phyloP scores from a whole-genome alignment of 2,888 invertebrate species.

The Lasiommata megera region DNA sequence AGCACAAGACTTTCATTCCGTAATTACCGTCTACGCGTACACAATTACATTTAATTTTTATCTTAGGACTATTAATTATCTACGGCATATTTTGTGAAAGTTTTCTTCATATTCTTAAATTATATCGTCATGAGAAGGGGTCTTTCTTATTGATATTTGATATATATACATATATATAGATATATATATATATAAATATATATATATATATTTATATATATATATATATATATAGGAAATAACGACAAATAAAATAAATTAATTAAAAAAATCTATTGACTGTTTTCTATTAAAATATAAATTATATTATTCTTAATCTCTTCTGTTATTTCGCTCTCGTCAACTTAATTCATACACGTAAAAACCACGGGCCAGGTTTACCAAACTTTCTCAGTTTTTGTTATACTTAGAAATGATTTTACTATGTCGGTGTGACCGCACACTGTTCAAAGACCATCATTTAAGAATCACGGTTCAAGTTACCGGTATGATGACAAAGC shows the following conservation, averaged over 20 bases:
- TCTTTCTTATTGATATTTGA: slow-evolving; percentile 32
- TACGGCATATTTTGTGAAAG: too few relatives aligned
- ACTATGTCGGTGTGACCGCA: too few relatives aligned
- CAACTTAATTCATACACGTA: slow-evolving; percentile 14
- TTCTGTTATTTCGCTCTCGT: slow-evolving; percentile 27
- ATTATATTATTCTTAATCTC: slow-evolving; percentile 27
- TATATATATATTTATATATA: slow-evolving; percentile 54
- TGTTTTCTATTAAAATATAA: slow-evolving; percentile 50
- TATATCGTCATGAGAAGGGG: slow-evolving; percentile 40
- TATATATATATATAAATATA: slow-evolving; percentile 49
- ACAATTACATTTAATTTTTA: too few relatives aligned
- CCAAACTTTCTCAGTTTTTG: too few relatives aligned
- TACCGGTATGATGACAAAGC: too few relatives aligned
- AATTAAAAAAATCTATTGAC: slow-evolving; percentile 63
- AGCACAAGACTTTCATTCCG: too few relatives aligned
- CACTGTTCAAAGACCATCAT: too few relatives aligned
- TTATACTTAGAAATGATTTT: too few relatives aligned
- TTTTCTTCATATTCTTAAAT: background rate
- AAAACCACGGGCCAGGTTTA: too few relatives aligned
- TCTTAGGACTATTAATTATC: too few relatives aligned
- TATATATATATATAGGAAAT: slow-evolving; percentile 55
- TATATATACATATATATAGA: slow-evolving; percentile 48
- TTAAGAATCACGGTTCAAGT: too few relatives aligned
- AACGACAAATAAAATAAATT: slow-evolving; percentile 63
- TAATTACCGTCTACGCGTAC: too few relatives aligned